Percentiles rank a stretch among this genome's conserved stretches.
Conservation (phyloP, 2,888 invertebrate genomes). For the Alviniconcha strummeri region DNA sequence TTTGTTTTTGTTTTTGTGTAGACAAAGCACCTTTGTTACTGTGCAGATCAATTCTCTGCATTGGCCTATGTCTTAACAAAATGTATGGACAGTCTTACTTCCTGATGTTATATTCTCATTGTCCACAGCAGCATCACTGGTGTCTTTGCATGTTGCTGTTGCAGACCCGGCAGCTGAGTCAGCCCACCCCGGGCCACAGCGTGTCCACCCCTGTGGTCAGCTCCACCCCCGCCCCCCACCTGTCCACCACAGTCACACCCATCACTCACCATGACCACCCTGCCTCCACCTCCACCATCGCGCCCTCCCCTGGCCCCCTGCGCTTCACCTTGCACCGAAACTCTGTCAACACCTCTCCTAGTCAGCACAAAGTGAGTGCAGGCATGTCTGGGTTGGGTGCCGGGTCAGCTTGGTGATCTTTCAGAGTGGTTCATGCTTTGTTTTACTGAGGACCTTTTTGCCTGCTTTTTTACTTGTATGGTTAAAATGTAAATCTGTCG, state of each 20-base stretch:
- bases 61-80: too few species aligned
- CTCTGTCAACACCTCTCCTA: constrained; percentile 14
- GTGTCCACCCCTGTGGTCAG: constrained; percentile 35
- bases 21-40: too few species aligned
- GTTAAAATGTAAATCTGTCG: too few species aligned
- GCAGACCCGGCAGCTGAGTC: constrained; percentile 49
- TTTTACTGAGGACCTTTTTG: background rate
- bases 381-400: background rate
- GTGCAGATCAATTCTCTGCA: too few species aligned
- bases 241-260: constrained; percentile 22
- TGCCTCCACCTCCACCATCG: constrained; percentile 29
- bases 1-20: too few species aligned
- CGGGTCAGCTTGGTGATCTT: background rate
- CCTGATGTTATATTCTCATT: too few species aligned
- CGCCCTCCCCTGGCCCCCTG: constrained; percentile 34
- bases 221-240: background rate
- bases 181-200: constrained; percentile 38
- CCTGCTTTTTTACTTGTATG: too few species aligned
- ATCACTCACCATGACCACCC: constrained; percentile 33
- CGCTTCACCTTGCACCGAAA: constrained; percentile 33
- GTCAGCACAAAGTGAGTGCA: constrained; percentile 33
- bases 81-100: too few species aligned
- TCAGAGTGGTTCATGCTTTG: background rate
- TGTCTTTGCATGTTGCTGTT: background rate
- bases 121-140: too few species aligned